A percentile compares a stretch with the other conserved stretches of the same genome.
phyloP scores from a whole-genome alignment of 2,888 invertebrate species.

The Dermolepida albohirtum region DNA sequence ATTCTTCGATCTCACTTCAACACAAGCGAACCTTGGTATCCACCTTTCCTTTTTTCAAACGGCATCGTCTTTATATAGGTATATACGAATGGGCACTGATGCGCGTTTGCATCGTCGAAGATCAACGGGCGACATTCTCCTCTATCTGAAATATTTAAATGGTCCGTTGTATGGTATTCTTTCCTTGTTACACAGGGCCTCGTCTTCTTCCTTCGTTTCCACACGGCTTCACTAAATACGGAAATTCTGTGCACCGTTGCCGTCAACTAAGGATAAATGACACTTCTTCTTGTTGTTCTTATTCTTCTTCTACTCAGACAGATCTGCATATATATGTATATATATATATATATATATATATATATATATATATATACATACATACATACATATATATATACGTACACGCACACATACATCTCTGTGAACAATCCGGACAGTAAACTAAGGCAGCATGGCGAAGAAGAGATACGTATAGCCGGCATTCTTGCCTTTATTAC shows the following conservation, averaged over 20 bases:
- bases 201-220: conserved; percentile 25
- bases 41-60: no score
- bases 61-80: neutral
- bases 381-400: conserved; percentile 28
- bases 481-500: conserved; percentile 52
- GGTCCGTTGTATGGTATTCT: conserved; percentile 46
- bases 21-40: no score
- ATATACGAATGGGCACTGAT: neutral
- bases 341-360: no score
- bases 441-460: conserved; percentile 52
- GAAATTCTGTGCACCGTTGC: conserved; percentile 55
- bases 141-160: conserved; percentile 49
- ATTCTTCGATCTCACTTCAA: no score
- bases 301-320: neutral
- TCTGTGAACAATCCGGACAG: conserved; percentile 59
- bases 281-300: conserved; percentile 53
- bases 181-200: conserved; percentile 45
- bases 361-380: no score
- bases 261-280: conserved; percentile 57
- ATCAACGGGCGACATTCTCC: conserved; percentile 37
- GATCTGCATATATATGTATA: no score
- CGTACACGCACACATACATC: conserved; percentile 58
- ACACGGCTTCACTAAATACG: conserved; percentile 57
- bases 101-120: neutral
- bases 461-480: conserved; percentile 29